These are phyloP conservation scores for Euglossa dilemma DNA, from an alignment of 1,140 invertebrate species.

Conservation along the genomic window DNA sequence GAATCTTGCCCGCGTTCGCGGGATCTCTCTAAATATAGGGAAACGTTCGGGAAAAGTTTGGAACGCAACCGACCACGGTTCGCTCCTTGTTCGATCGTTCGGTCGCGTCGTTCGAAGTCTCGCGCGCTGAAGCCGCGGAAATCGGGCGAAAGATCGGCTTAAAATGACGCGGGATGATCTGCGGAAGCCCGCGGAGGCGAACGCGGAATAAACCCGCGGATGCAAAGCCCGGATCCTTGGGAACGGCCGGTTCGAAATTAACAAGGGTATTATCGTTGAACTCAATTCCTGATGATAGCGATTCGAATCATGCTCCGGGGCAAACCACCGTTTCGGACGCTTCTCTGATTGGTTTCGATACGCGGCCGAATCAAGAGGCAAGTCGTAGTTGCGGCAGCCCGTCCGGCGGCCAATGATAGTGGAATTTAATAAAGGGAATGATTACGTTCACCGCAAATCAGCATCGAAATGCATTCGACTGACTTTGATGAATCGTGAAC, in stretches of 20 bases:
- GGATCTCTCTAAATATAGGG: neutral
- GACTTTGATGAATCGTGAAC: constrained; percentile 67
- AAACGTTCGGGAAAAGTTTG: neutral
- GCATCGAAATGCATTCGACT: constrained; percentile 63
- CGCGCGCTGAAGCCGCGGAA: no score
- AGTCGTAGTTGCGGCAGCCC: constrained; percentile 49
- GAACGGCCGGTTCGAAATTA: constrained; percentile 24
- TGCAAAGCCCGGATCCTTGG: neutral
- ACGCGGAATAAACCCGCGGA: neutral
- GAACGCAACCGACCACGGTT: no score
- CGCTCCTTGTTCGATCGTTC: no score
- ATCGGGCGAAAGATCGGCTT: no score
- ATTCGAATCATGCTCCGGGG: constrained; percentile 58
- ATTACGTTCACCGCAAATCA: constrained; percentile 69
- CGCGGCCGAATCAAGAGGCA: constrained; percentile 39
- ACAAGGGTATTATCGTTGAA: constrained; percentile 42
- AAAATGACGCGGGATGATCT: no score
- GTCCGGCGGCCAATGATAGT: constrained; percentile 43
- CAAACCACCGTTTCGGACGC: constrained; percentile 65
- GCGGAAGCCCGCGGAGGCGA: no score
- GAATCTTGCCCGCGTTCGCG: neutral
- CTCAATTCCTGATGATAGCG: constrained; percentile 68
- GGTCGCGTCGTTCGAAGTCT: no score
- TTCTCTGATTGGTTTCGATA: constrained; percentile 65
- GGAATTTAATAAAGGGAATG: constrained; percentile 71